Percentiles rank a stretch among this genome's conserved stretches.
Conservation (phyloP, 2,797 vertebrate genomes). For the Dallia pectoralis region DNA sequence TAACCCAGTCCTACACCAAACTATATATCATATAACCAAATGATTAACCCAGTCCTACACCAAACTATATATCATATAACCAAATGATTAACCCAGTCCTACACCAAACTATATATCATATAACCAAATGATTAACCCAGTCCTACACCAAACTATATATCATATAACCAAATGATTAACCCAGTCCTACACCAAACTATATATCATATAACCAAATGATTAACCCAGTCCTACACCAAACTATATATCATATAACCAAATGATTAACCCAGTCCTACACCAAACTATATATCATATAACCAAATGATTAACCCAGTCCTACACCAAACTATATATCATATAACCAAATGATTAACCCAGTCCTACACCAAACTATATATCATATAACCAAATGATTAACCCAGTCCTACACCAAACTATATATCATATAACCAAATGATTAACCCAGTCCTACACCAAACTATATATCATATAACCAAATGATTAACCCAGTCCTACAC, state of each 20-base stretch:
- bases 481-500: neutral
- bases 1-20: neutral
- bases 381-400: neutral
- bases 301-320: neutral
- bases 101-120: neutral
- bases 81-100: neutral
- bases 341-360: neutral
- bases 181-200: neutral
- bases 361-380: neutral
- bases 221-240: neutral
- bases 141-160: neutral
- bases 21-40: neutral
- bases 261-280: neutral
- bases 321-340: neutral
- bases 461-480: neutral
- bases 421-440: neutral
- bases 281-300: neutral
- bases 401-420: neutral
- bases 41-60: neutral
- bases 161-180: neutral
- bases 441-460: neutral
- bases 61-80: neutral
- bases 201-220: neutral
- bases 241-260: neutral
- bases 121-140: neutral